phyloP scores from a whole-genome alignment of 1,140 invertebrate species.

The Condylostylus longicornis region DNA sequence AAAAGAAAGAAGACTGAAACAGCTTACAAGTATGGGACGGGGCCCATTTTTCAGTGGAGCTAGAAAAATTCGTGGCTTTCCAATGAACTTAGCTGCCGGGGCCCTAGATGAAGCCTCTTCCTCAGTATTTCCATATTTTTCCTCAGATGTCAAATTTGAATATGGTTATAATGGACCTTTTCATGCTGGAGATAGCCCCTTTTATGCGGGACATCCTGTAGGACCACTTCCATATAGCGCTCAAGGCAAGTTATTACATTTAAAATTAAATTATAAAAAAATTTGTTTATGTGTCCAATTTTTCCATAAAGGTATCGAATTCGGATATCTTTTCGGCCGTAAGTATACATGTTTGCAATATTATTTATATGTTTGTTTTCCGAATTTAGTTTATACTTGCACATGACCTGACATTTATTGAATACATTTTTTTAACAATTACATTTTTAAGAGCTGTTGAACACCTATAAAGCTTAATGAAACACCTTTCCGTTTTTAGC shows the following conservation, averaged over 20 bases:
- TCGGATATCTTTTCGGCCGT: too few species aligned
- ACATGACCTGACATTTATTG: neutral
- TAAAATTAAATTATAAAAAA: neutral
- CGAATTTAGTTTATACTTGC: neutral
- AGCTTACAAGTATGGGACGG: conserved; percentile 80
- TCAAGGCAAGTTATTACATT: conserved; percentile 41
- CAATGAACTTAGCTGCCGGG: conserved; percentile 74
- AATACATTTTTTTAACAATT: too few species aligned
- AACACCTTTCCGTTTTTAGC: too few species aligned
- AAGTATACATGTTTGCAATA: too few species aligned
- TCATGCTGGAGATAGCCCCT: conserved; percentile 69
- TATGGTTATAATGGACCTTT: conserved; percentile 74
- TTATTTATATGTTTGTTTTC: neutral
- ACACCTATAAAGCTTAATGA: too few species aligned
- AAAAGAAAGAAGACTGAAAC: conserved; percentile 87
- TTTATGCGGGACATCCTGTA: conserved; percentile 65
- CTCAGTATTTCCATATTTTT: conserved; percentile 75
- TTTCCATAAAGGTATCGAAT: too few species aligned
- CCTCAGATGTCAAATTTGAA: conserved; percentile 73
- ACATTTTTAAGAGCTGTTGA: too few species aligned
- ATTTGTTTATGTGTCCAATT: neutral
- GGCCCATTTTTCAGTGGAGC: conserved; percentile 79
- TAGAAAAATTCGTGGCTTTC: conserved; percentile 78
- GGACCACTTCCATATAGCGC: conserved; percentile 57
- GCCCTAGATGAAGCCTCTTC: conserved; percentile 61